phyloP scores from a whole-genome alignment of 1,140 invertebrate genomes.

The Atopsyche davidsoni region DNA sequence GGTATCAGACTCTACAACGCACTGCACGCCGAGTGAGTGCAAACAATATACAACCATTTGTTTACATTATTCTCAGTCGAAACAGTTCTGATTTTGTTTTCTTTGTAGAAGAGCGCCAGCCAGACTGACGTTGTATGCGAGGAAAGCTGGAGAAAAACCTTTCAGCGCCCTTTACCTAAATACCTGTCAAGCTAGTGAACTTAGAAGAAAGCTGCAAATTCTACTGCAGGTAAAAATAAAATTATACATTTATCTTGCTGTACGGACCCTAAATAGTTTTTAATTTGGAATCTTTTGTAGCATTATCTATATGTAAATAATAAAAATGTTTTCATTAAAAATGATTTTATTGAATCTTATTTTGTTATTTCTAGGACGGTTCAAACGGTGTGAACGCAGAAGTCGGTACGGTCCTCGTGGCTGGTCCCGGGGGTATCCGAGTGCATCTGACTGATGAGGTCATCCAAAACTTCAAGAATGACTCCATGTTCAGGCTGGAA shows the following conservation, averaged over 20 bases:
- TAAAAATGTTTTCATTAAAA: background rate
- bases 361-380: constrained; percentile 32
- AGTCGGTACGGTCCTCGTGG: constrained; percentile 37
- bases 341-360: constrained; percentile 5
- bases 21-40: constrained; percentile 67
- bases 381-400: constrained; percentile 14
- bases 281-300: no score
- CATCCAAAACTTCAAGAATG: constrained; percentile 32
- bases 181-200: constrained; percentile 56
- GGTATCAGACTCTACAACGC: constrained; percentile 87
- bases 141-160: constrained; percentile 55
- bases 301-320: background rate
- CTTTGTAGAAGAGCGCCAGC: constrained; percentile 61
- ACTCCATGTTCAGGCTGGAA: constrained; percentile 25
- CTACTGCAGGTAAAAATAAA: constrained; percentile 55
- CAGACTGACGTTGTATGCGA: constrained; percentile 74
- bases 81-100: constrained; percentile 14
- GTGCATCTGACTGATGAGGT: constrained; percentile 44
- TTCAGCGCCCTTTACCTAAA: constrained; percentile 80
- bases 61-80: no score
- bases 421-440: constrained; percentile 39
- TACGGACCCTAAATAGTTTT: no score
- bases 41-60: constrained; percentile 6
- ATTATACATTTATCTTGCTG: constrained; percentile 14
- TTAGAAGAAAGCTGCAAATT: constrained; percentile 60